Conservation (phyloP, 1,140 invertebrate species). For the Yoshiicerus persimilis region DNA sequence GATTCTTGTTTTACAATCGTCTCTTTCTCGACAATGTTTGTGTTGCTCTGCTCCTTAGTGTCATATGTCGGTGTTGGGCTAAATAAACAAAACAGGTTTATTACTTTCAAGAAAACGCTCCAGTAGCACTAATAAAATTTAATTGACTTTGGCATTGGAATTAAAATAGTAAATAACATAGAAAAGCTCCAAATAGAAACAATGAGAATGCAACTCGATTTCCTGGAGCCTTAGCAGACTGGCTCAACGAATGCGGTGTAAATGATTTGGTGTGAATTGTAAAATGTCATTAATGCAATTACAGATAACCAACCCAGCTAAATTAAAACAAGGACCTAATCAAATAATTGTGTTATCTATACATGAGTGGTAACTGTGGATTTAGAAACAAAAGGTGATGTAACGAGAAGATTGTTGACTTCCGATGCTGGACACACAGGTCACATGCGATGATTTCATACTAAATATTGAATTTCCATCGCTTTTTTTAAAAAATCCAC, state of each 20-base stretch:
- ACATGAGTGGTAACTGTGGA: constrained; percentile 36
- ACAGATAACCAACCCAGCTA: too few relatives aligned
- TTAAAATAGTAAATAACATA: too few relatives aligned
- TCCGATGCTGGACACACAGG: constrained; percentile 36
- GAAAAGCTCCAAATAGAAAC: too few relatives aligned
- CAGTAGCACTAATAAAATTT: too few relatives aligned
- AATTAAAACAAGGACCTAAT: background rate
- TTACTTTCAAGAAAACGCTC: too few relatives aligned
- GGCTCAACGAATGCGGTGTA: background rate
- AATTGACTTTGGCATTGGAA: too few relatives aligned
- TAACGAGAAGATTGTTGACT: constrained; percentile 29
- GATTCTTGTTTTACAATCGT: too few relatives aligned
- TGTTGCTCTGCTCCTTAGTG: too few relatives aligned
- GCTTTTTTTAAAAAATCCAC: constrained; percentile 80
- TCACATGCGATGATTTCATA: constrained; percentile 24
- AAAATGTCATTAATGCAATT: background rate
- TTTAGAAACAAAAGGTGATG: constrained; percentile 39
- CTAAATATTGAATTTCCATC: constrained; percentile 32
- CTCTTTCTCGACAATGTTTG: too few relatives aligned
- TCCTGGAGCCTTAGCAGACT: background rate
- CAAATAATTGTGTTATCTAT: background rate
- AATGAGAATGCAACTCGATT: too few relatives aligned
- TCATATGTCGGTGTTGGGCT: too few relatives aligned
- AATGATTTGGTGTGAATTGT: constrained; percentile 32
- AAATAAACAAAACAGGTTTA: too few relatives aligned